Evolutionary conservation across 2,888 invertebrate genomes (phyloP).

Genomic region (Tetropium fuscum): DNA sequence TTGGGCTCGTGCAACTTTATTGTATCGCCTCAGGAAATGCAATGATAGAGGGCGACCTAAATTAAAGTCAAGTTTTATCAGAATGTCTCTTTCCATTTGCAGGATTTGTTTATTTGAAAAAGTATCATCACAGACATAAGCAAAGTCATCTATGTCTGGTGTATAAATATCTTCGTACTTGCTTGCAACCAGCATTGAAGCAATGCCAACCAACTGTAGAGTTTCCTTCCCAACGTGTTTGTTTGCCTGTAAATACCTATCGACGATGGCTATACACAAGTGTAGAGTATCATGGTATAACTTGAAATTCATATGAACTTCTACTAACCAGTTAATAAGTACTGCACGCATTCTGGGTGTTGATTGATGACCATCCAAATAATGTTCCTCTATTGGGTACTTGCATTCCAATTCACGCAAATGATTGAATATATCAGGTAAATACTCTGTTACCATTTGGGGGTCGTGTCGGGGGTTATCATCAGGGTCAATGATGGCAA

Average conservation of each 20-base stretch:
- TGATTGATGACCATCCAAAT: conserved; percentile 78
- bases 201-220: conserved; percentile 90
- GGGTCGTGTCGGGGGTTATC: conserved; percentile 77
- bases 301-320: conserved; percentile 89
- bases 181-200: conserved; percentile 90
- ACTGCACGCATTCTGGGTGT: conserved; percentile 90
- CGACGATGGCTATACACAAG: conserved; percentile 87
- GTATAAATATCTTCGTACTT: conserved; percentile 96
- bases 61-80: conserved; percentile 81
- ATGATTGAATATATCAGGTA: conserved; percentile 90
- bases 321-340: conserved; percentile 94
- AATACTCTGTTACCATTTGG: conserved; percentile 84
- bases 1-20: conserved; percentile 73
- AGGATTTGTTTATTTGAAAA: conserved; percentile 84
- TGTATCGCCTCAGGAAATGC: conserved; percentile 86
- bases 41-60: conserved; percentile 89
- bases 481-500: conserved; percentile 50
- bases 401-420: conserved; percentile 79
- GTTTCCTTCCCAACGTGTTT: conserved; percentile 55
- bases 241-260: conserved; percentile 86
- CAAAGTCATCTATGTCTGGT: conserved; percentile 89
- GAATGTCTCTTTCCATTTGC: conserved; percentile 84
- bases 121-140: conserved; percentile 90
- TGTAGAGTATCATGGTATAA: conserved; percentile 91
- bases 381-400: conserved; percentile 74